Percentiles rank a stretch among this genome's conserved stretches.
Evolutionary conservation across 2,888 invertebrate species (phyloP).

Genomic region (Iselma pallidipennis): DNA sequence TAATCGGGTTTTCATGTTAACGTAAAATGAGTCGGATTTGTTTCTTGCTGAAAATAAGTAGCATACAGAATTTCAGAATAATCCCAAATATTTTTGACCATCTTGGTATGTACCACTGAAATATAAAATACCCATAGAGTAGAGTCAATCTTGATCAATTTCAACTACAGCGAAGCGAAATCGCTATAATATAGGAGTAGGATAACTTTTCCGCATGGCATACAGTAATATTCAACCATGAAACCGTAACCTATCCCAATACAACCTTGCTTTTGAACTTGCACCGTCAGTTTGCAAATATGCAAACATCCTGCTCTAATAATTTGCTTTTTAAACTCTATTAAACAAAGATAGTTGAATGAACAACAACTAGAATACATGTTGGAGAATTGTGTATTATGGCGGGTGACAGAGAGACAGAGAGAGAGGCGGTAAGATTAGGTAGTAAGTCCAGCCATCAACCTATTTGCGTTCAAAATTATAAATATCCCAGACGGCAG

Average conservation of each 20-base stretch:
- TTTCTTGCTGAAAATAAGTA: neutral
- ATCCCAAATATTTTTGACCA: neutral
- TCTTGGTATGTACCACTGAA: too few species aligned
- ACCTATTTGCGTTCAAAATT: conserved; percentile 39
- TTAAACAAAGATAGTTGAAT: conserved; percentile 1
- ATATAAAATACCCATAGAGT: too few species aligned
- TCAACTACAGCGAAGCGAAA: too few species aligned
- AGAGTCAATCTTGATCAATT: too few species aligned
- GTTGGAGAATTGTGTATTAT: too few species aligned
- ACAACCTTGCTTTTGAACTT: conserved; percentile 37
- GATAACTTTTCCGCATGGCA: too few species aligned
- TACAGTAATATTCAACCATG: conserved; percentile 8
- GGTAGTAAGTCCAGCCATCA: conserved; percentile 3
- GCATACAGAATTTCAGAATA: neutral
- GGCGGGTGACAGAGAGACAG: conserved; percentile 20
- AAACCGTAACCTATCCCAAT: conserved; percentile 38
- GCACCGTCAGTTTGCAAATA: conserved; percentile 20
- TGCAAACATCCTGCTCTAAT: neutral
- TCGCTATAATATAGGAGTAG: too few species aligned
- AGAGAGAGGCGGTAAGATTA: conserved; percentile 1
- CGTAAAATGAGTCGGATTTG: neutral
- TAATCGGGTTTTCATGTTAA: conserved; percentile 3
- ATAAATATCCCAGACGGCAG: conserved; percentile 47
- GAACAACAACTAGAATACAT: conserved; percentile 6
- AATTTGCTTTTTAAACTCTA: neutral